A percentile compares a stretch with the other conserved stretches of the same genome.
Evolutionary conservation across 2,888 invertebrate genomes (phyloP).

Genomic region (Molorchus minor): DNA sequence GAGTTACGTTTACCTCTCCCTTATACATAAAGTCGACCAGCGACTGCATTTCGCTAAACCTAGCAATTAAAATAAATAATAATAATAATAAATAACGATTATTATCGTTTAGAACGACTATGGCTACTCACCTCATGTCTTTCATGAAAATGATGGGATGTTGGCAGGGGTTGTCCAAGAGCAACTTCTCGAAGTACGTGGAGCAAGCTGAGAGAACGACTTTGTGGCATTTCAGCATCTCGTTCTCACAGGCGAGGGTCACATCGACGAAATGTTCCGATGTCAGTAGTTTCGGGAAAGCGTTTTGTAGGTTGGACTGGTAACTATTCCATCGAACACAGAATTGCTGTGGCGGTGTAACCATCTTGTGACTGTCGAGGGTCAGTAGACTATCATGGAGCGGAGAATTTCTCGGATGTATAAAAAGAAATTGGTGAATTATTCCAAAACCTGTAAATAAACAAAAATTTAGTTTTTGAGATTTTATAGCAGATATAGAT

Average conservation of each 20-base stretch:
- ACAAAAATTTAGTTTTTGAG: too few relatives aligned
- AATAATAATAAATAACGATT: too few relatives aligned
- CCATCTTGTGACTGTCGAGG: constrained; percentile 36
- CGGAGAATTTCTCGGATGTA: neutral
- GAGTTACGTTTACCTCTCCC: constrained; percentile 87
- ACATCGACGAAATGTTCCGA: constrained; percentile 90
- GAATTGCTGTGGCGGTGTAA: constrained; percentile 68
- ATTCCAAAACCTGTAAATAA: constrained; percentile 17
- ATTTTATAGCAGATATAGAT: too few relatives aligned
- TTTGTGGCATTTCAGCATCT: constrained; percentile 87
- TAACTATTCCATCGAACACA: constrained; percentile 86
- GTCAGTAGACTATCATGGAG: constrained; percentile 14
- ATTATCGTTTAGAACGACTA: too few relatives aligned
- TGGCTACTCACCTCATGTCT: constrained; percentile 74
- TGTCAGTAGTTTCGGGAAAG: constrained; percentile 78
- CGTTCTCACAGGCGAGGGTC: constrained; percentile 87
- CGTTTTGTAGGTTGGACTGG: constrained; percentile 80
- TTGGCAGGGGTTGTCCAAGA: constrained; percentile 85
- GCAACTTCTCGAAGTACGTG: constrained; percentile 81
- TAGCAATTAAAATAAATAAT: constrained; percentile 54
- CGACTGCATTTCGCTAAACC: constrained; percentile 85
- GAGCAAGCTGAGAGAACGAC: constrained; percentile 87
- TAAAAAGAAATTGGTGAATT: constrained; percentile 22
- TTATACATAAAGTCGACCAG: constrained; percentile 91
- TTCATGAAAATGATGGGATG: constrained; percentile 86